Base-by-base conservation (phyloP, 2,797 vertebrate genomes). In the Emydoidea blandingii region DNA sequence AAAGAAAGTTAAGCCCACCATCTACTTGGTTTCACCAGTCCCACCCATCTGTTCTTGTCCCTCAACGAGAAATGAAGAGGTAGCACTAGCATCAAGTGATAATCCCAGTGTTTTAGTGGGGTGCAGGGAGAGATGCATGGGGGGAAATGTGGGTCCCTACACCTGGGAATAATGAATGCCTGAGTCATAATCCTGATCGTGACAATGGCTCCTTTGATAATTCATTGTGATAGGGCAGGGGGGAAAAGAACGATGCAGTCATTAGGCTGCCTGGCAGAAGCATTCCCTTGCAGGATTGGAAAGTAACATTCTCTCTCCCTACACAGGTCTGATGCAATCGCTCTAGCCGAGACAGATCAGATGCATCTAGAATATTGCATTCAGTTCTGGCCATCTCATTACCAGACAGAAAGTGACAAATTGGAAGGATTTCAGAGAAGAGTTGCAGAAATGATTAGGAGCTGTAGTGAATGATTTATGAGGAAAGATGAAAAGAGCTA, bases 401-500 rank as follows among this genome's bases (percentile, higher is more conserved):
- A 31, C 44, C 25, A 25, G 29, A 52, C 80, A n/a, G 37, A 72
- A 88, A 56, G 34, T 50, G 86, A 79, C 44, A 47, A 54, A 52
- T 4, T 44, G 54, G 74, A 37, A 52, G 68, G 83, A 79, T 1
- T 5, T 49, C 41, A 92, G 34, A 84, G 83, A 96, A 89, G 90
- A 85, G 94, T 59, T 10, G 88, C 91, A 11, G 50, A 81, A 91
- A 82, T 1, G 4, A 94, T 96, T 96, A 79, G 50, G 14, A 0
- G 6, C 31, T 76, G 34, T 82, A 68, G 86, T 0, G 0, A 84
- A 52, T 92, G 90, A 95, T 96, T 94, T 90, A 94, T 91, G 85
- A 97, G 91, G 87, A 88, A 37, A 1, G 10, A n/a, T 91, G 84
- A 21, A 95, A 95, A 95, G 93, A 95, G 92, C 87, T 92, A 79